phyloP scores from a whole-genome alignment of 2,797 vertebrate genomes.

The Microctenopoma lineatum region DNA sequence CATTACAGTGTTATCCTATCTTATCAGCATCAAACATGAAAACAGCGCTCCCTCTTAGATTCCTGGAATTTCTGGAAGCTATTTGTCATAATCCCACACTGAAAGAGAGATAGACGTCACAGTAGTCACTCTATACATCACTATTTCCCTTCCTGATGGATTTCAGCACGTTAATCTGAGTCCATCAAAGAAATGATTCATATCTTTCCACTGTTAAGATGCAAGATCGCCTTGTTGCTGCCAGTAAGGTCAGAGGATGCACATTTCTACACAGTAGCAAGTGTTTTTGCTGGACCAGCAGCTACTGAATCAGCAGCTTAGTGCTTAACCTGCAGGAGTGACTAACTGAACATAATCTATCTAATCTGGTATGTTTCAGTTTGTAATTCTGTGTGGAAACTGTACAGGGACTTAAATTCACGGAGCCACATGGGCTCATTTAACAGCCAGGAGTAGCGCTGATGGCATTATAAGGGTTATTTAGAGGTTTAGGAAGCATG shows the following conservation, averaged over 20 bases:
- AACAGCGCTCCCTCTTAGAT: slow-evolving; percentile 30
- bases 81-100: slow-evolving; percentile 14
- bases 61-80: slow-evolving; percentile 49
- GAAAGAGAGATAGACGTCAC: slow-evolving; percentile 32
- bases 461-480: slow-evolving; percentile 50
- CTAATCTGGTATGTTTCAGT: slow-evolving; percentile 1
- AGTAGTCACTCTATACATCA: background rate
- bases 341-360: slow-evolving; percentile 5
- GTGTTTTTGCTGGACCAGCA: slow-evolving; percentile 28
- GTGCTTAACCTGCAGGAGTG: slow-evolving; percentile 5
- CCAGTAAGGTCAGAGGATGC: slow-evolving; percentile 19
- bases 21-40: slow-evolving; percentile 30
- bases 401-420: slow-evolving; percentile 20
- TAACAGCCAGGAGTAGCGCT: slow-evolving; percentile 11
- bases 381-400: slow-evolving; percentile 16
- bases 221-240: background rate
- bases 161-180: slow-evolving; percentile 14
- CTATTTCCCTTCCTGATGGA: slow-evolving; percentile 5
- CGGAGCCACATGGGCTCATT: slow-evolving; percentile 19
- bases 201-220: slow-evolving; percentile 14
- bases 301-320: slow-evolving; percentile 33
- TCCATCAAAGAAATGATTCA: slow-evolving; percentile 2
- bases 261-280: slow-evolving; percentile 31
- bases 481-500: slow-evolving; percentile 61
- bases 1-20: background rate